These are phyloP conservation scores for Gymnobelideus leadbeateri DNA, from an alignment of 2,113 vertebrate genomes.

Conservation along the genomic window DNA sequence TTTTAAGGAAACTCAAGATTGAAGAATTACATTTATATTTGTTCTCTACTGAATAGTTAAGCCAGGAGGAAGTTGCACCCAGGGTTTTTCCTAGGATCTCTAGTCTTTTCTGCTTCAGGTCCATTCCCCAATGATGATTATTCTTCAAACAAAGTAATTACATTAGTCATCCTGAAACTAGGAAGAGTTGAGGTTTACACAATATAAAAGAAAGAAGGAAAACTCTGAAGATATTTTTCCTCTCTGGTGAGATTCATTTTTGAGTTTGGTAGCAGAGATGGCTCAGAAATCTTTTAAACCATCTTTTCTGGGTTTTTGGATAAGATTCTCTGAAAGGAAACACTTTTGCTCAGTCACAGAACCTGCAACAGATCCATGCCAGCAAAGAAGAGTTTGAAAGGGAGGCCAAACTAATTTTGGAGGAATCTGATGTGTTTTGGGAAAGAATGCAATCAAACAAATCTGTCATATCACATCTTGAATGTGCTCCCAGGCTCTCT, in stretches of 20 bases:
- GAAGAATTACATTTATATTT: constrained; percentile 17
- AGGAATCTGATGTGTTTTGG: constrained; percentile 27
- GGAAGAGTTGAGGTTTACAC: constrained; percentile 22
- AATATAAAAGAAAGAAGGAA: constrained; percentile 13
- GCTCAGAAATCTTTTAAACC: constrained; percentile 17
- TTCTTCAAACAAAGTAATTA: constrained; percentile 19
- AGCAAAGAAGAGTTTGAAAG: constrained; percentile 65
- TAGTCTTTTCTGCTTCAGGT: constrained; percentile 19
- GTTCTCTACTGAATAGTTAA: constrained; percentile 1
- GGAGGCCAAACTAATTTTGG: constrained; percentile 64
- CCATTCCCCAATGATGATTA: neutral
- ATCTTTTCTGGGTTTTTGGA: constrained; percentile 50
- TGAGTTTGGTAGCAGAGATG: constrained; percentile 10
- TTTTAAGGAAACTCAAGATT: constrained; percentile 46
- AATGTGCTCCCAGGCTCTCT: constrained; percentile 62
- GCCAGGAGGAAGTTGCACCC: neutral
- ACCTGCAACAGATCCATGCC: constrained; percentile 54
- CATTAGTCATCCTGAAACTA: neutral
- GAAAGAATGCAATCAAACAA: constrained; percentile 61
- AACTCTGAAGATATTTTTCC: neutral
- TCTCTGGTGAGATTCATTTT: neutral
- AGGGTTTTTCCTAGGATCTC: constrained; percentile 14
- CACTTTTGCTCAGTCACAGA: constrained; percentile 53
- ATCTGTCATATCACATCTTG: constrained; percentile 69
- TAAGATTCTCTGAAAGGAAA: constrained; percentile 19